A percentile compares a stretch with the other conserved stretches of the same genome.
phyloP scores from a whole-genome alignment of 92 coral and sea anemone species.

The Palythoa heliodiscus region DNA sequence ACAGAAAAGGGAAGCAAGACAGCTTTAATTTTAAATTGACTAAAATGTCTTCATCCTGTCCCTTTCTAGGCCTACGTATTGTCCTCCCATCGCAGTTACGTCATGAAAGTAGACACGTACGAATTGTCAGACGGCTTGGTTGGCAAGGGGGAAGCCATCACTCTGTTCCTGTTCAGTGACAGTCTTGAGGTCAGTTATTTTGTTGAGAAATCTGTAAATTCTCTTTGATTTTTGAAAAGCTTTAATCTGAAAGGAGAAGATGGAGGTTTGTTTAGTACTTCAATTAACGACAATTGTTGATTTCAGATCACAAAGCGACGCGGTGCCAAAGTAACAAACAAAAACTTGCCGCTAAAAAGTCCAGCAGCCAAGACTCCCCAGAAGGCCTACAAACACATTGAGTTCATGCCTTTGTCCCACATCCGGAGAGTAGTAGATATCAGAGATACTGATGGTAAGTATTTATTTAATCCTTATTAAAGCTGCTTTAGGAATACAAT shows the following conservation, averaged over 20 bases:
- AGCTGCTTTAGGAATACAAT: no score
- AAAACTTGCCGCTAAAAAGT: conserved; percentile 86
- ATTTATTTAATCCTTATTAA: no score
- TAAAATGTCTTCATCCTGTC: not conserved
- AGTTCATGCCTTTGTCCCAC: conserved; percentile 91
- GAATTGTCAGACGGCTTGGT: conserved; percentile 89
- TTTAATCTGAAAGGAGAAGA: not conserved
- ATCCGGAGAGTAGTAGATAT: conserved; percentile 94
- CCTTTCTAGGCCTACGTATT: conserved; percentile 79
- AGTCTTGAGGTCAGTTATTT: conserved; percentile 82
- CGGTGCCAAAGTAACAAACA: conserved; percentile 69
- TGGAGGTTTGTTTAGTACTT: not conserved
- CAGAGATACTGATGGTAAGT: conserved; percentile 85
- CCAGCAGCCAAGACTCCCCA: conserved; percentile 94
- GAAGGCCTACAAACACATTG: conserved; percentile 93
- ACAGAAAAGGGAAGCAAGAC: not conserved
- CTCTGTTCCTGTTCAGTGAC: conserved; percentile 93
- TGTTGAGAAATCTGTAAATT: not conserved
- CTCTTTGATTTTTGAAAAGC: not conserved
- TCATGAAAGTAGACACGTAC: conserved; percentile 87
- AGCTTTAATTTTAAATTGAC: no score
- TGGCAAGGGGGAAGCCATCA: conserved; percentile 96
- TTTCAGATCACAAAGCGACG: conserved; percentile 94
- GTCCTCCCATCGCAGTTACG: conserved; percentile 91
- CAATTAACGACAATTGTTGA: not conserved